Evolutionary conservation across 2,113 vertebrate genomes (phyloP), one percentile per base, ranked within the genome.

Genomic region (Notarius quadriscutis): DNA sequence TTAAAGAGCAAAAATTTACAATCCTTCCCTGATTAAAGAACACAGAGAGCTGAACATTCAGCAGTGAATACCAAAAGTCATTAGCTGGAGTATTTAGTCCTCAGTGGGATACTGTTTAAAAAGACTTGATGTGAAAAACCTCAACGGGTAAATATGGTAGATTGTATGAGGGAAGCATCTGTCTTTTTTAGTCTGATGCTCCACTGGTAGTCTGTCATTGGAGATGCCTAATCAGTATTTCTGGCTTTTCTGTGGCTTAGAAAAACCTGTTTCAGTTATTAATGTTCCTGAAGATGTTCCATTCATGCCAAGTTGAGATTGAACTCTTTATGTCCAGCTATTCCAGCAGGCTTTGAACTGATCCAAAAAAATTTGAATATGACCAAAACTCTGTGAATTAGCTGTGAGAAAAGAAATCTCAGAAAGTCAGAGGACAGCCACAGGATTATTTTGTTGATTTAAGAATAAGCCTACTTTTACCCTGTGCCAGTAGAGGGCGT

Each of bases 11-110:
- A 89, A 82, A 85, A 87, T 86, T 85, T 81, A 57, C 51, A 81
- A 88, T 84, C 50, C 65, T 41, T 20, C 60, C 75, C 81, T 92
- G 89, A 91, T 92, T 89, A 90, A 86, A 92, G 86, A 91, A 85
- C 67, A 87, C 55, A 53, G 60, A 81, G 20, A 80, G 48, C 67
- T 63, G 78, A 85, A 85, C 87, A 90, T 90, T 87, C 79, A 72
- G 79, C 53, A 18, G 14, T 20, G 77, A 87, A 86, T 34, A 65
- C 58, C 58, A 67, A 79, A 84, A 69, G 65, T 91, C 87, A 89
- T 90, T 89, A 88, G 77, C 88, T 90, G 87, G 72, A 88, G 79
- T 50, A n/a, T 87, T 91, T 84, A 84, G 78, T 41, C 78, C 65
- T 22, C 51, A 75, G 85, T 87, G 80, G 84, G 62, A 83, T 62